These are phyloP conservation scores for Leptopilina myrica DNA, from an alignment of 2,888 invertebrate species.

Conservation along the genomic window DNA sequence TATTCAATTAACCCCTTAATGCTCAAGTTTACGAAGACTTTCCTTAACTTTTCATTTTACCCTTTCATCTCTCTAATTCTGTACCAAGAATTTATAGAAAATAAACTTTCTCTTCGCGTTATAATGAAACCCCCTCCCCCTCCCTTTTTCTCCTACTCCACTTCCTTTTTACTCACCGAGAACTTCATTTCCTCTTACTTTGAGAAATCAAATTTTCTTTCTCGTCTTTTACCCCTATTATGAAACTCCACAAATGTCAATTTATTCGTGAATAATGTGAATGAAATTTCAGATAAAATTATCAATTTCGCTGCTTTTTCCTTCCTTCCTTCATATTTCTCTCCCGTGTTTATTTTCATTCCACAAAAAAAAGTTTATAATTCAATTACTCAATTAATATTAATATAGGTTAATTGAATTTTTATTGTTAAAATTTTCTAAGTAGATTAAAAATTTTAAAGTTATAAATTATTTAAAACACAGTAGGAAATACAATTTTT, in stretches of 20 bases:
- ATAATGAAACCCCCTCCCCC: not conserved
- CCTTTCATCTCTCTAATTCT: not conserved
- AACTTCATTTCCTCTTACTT: conserved; percentile 13
- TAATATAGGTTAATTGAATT: no score
- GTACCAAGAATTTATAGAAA: conserved; percentile 6
- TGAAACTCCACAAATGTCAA: conserved; percentile 6
- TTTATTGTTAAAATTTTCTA: no score
- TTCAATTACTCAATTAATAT: no score
- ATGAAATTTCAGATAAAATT: not conserved
- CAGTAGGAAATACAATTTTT: no score
- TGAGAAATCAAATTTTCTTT: conserved; percentile 9
- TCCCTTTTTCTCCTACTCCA: not conserved
- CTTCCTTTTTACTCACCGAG: not conserved
- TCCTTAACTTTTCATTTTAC: conserved; percentile 16
- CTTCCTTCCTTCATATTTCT: no score
- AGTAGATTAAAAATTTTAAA: no score
- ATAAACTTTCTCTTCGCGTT: not conserved
- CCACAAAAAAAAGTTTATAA: no score
- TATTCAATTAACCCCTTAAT: conserved; percentile 24
- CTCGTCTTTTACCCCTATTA: not conserved
- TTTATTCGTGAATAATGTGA: not conserved
- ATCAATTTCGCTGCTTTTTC: no score
- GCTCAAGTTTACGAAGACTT: conserved; percentile 25
- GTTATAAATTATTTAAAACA: no score
- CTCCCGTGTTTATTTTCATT: no score